Conservation (phyloP, 1,140 invertebrate species). For the Caenorhabditis inopinata region DNA sequence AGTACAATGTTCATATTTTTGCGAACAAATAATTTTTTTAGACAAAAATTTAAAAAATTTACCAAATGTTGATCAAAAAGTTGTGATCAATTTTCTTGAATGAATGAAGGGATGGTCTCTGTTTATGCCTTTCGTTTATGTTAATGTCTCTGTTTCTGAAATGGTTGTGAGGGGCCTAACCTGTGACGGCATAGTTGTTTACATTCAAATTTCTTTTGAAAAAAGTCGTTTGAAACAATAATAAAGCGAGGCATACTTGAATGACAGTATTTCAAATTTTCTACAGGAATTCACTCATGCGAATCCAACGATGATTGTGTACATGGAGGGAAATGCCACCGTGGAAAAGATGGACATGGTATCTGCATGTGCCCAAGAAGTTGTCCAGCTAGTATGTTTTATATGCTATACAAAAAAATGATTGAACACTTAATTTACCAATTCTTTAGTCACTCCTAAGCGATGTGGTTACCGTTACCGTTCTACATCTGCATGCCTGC, state of each 20-base stretch:
- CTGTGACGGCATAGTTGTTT: no score
- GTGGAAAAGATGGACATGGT: conserved; percentile 50
- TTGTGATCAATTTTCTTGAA: no score
- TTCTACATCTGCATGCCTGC: conserved; percentile 49
- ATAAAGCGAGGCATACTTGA: not conserved
- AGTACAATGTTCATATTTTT: no score
- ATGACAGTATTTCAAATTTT: not conserved
- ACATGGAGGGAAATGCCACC: conserved; percentile 54
- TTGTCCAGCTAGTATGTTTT: conserved; percentile 57
- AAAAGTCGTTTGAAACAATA: no score
- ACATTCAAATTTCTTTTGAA: no score
- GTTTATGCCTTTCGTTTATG: no score
- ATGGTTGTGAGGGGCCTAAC: no score
- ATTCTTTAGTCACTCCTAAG: conserved; percentile 39
- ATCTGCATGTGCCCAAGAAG: conserved; percentile 60
- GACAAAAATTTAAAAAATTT: no score
- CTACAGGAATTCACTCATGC: conserved; percentile 56
- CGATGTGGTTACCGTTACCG: conserved; percentile 38
- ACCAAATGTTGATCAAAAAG: no score
- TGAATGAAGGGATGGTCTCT: no score
- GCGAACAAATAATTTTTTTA: no score
- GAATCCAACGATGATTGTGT: conserved; percentile 57
- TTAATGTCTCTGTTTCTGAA: no score
- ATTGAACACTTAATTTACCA: not conserved
- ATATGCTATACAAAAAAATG: not conserved